These are phyloP conservation scores for Pseudeuparius sepicola DNA, from an alignment of 2,888 invertebrate genomes.

Conservation along the genomic window DNA sequence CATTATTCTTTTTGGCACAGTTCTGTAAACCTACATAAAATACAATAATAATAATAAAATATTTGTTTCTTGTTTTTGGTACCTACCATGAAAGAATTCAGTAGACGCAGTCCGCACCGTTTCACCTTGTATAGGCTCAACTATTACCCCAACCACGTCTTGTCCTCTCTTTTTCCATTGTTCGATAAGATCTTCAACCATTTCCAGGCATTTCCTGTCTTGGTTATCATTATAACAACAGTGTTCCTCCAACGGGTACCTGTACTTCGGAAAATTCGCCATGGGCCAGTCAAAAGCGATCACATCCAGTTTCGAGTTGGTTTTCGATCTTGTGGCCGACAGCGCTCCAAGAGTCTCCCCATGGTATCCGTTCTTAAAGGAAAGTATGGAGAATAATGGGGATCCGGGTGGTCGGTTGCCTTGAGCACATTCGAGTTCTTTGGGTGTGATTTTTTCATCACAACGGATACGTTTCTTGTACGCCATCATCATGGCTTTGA, in stretches of 20 bases:
- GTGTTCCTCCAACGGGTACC: constrained; percentile 82
- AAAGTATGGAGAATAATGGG: constrained; percentile 71
- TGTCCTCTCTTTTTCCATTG: constrained; percentile 47
- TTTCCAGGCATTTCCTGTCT: constrained; percentile 60
- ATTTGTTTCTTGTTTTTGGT: constrained; percentile 97
- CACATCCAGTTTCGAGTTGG: constrained; percentile 86
- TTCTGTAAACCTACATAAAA: constrained; percentile 75
- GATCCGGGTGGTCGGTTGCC: constrained; percentile 71
- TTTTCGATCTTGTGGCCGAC: constrained; percentile 60
- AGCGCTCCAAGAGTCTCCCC: constrained; percentile 84
- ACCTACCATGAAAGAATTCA: constrained; percentile 79
- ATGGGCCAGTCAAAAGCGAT: constrained; percentile 95
- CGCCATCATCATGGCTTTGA: constrained; percentile 85
- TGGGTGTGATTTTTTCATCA: constrained; percentile 54
- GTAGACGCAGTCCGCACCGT: too few relatives aligned
- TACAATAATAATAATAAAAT: constrained; percentile 82
- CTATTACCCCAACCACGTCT: constrained; percentile 68
- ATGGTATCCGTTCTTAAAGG: constrained; percentile 86
- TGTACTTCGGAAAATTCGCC: constrained; percentile 82
- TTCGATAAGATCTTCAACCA: constrained; percentile 64
- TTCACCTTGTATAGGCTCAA: too few relatives aligned
- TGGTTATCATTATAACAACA: constrained; percentile 67
- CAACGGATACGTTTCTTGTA: constrained; percentile 69
- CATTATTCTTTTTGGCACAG: constrained; percentile 67
- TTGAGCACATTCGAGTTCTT: constrained; percentile 75